Percentiles rank a stretch among this genome's conserved stretches.
Conservation (phyloP, 2,888 invertebrate species). For the Zele albiditarsus region DNA sequence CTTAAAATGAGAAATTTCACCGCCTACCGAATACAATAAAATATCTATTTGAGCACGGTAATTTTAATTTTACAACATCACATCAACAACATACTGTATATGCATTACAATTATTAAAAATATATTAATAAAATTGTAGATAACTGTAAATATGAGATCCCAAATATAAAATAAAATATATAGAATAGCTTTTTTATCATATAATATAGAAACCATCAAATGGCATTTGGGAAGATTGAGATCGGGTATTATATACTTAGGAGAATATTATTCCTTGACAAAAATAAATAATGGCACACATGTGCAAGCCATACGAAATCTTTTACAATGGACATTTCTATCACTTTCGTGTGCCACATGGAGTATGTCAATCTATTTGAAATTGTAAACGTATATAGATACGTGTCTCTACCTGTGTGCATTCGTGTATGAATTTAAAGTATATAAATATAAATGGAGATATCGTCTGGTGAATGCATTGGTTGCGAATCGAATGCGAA, state of each 20-base stretch:
- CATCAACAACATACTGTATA: no score
- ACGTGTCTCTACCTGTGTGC: neutral
- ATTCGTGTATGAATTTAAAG: neutral
- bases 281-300: neutral
- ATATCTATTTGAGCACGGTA: no score
- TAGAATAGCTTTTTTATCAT: no score
- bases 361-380: conserved; percentile 22
- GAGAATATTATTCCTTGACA: neutral
- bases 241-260: neutral
- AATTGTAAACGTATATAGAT: neutral
- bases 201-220: no score
- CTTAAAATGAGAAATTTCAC: no score
- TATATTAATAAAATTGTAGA: no score
- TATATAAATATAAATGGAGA: neutral
- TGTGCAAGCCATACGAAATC: conserved; percentile 22
- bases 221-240: no score
- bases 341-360: conserved; percentile 6
- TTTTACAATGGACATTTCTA: conserved; percentile 25
- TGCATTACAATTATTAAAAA: no score
- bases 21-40: no score
- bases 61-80: no score
- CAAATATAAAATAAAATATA: no score
- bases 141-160: no score
- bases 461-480: neutral
- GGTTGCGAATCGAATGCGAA: conserved; percentile 25